Base-by-base conservation (phyloP, 1,140 invertebrate genomes). In the Nylanderia fulva region DNA sequence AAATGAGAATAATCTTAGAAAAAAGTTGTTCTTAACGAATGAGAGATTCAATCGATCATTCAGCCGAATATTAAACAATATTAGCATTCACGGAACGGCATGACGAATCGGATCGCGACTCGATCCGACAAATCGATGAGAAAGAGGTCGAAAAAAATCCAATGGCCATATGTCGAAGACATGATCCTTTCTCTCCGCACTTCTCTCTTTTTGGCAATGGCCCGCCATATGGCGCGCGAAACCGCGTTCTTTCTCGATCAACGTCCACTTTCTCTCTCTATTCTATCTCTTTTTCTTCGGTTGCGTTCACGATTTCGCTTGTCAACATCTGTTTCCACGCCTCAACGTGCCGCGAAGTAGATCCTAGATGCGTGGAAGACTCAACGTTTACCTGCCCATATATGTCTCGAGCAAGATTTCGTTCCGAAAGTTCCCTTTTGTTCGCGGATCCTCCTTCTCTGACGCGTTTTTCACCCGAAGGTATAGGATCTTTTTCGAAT, bases 191-290 rank as follows among this genome's bases (percentile, higher is more conserved):
- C 79, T 74, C 79, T 61, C 48, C 21, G 48, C 42, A 18, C 27
- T 56, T 64, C 52, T 60, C 68, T 56, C 64, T 86, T 86, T 90
- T 91, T 90, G 88, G 90, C 90, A 79, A 72, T 91, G 85, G 85
- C 88, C 80, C 86, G 84, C 91, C 92, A 93, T 92, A 92, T 93
- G 92, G 92, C 45, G 89, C 79, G 89, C 90, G 84, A 90, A 92
- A 92, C 85, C 86, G 29, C 88, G 85, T 85, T 72, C 66, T 90
- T 90, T 83, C 92, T 88, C 86, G 75, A 83, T 84, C n/a, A 56
- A 83, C 63, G 39, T 77, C 61, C 29, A 42, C 11, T 54, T 15
- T 48, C 11, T 18, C 11, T 71, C 15, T 39, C 54, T 54, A 4
- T 52, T 48, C 18, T 45, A 6, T 29, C 29, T 68, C 7, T 21